Percentiles rank a stretch among this genome's conserved stretches.
Conservation (phyloP, 2,888 invertebrate genomes). For the Brachycybe producta region DNA sequence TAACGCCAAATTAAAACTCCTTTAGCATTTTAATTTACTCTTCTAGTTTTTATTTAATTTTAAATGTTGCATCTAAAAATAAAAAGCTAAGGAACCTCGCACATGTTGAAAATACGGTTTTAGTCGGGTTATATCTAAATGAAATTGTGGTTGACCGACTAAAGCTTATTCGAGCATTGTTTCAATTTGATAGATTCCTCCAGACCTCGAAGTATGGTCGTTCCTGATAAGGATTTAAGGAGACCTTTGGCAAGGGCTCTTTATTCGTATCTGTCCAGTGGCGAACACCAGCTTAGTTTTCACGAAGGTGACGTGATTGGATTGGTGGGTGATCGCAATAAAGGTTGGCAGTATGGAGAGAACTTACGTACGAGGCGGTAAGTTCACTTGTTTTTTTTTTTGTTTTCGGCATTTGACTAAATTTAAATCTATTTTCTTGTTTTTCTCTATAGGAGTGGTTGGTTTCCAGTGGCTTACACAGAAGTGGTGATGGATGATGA, state of each 20-base stretch:
- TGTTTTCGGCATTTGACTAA: not conserved
- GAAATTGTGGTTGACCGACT: too few species aligned
- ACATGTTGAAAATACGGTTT: too few species aligned
- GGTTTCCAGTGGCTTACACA: slow-evolving; percentile 93
- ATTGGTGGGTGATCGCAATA: slow-evolving; percentile 75
- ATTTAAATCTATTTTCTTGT: not conserved
- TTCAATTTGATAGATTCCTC: not conserved
- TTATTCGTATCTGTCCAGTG: slow-evolving; percentile 74
- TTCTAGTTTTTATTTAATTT: too few species aligned
- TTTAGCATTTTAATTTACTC: too few species aligned
- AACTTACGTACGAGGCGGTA: slow-evolving; percentile 68
- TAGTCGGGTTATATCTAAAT: too few species aligned
- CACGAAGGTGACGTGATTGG: slow-evolving; percentile 79
- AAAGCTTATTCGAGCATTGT: too few species aligned
- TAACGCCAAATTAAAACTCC: too few species aligned
- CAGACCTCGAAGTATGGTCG: not conserved
- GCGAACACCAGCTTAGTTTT: slow-evolving; percentile 85
- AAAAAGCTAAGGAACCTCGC: too few species aligned
- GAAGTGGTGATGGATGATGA: slow-evolving; percentile 47
- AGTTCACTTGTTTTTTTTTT: not conserved
- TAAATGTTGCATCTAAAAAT: too few species aligned
- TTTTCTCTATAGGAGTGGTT: slow-evolving; percentile 50
- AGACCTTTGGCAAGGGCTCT: slow-evolving; percentile 66
- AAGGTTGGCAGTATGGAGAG: slow-evolving; percentile 96
- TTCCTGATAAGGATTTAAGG: slow-evolving; percentile 10